Evolutionary conservation across 92 coral and sea anemone species (phyloP).

Genomic region (Pocillopora grandis): DNA sequence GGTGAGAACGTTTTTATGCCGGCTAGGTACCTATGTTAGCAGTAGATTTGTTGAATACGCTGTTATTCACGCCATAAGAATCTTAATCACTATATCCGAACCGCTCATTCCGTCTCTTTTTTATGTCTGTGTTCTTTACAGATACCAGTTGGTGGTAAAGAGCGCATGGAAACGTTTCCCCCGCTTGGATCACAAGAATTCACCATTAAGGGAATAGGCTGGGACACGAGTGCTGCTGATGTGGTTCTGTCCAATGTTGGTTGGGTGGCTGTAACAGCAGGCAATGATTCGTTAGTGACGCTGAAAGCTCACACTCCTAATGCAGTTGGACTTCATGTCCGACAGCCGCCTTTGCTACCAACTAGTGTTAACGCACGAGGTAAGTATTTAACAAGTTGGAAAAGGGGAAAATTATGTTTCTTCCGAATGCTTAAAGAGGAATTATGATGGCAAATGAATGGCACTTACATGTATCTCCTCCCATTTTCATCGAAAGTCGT

Average conservation of each 20-base stretch:
- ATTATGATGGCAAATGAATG: too few species aligned
- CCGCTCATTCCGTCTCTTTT: neutral
- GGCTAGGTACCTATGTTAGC: too few species aligned
- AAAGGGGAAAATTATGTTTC: neutral
- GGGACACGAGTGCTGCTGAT: conserved; percentile 95
- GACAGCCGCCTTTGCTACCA: conserved; percentile 89
- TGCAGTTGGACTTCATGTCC: conserved; percentile 73
- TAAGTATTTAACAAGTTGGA: conserved; percentile 5
- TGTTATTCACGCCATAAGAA: too few species aligned
- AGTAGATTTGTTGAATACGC: too few species aligned
- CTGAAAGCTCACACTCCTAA: conserved; percentile 87
- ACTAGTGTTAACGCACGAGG: conserved; percentile 90
- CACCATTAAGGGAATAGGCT: conserved; percentile 76
- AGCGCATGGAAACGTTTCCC: conserved; percentile 89
- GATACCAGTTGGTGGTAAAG: conserved; percentile 41
- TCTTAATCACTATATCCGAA: too few species aligned
- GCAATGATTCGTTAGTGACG: conserved; percentile 73
- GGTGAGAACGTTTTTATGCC: too few species aligned
- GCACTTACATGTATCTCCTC: too few species aligned
- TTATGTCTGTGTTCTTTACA: neutral
- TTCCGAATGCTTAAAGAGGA: neutral
- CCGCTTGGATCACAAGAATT: conserved; percentile 67
- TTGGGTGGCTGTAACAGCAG: conserved; percentile 97
- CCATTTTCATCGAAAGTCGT: too few species aligned
- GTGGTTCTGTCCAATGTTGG: conserved; percentile 86